Evolutionary conservation across 2,797 vertebrate species (phyloP), one percentile per base, ranked within the genome.

Genomic region (Synanceia verrucosa): DNA sequence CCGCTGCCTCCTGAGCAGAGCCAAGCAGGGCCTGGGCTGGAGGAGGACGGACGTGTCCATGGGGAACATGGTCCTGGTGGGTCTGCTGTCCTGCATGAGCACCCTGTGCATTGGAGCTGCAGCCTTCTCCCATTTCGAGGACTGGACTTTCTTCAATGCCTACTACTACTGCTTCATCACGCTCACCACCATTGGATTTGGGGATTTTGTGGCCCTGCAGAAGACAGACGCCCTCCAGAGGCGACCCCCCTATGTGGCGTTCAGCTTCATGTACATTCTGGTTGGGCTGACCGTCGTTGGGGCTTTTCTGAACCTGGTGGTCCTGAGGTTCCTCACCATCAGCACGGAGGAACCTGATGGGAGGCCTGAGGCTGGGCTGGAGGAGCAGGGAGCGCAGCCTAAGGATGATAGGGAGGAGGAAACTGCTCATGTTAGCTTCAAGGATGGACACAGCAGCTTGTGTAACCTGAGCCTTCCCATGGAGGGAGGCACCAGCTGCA

Each of bases 151-250:
- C 91, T 97, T 97, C 84, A 94, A 95, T 0, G 94, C 96, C 36
- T 97, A 94, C 71, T 98, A 97, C 83, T 97, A 96, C 83, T 96
- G 96, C 87, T 98, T 98, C 88, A 93, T 97, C 82, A 97, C 95
- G 0, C 91, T 97, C 89, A 97, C 95, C 81, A 97, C 97, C 56
- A 97, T 97, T 0, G 96, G 96, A 71, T 96, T 98, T 8, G 96
- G 97, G 55, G 96, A 98, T 89, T 97, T 96, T 34, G 96, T 97
- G 37, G 97, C 96, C 26, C 91, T 98, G 75, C 96, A 97, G 88
- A 95, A 94, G 73, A 94, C 93, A 0, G 94, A 96, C 28, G 93
- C 94, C 16, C 90, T 97, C 70, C 95, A 96, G 80, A 95, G 90
- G 79, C 93, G 92, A 71, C 88, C 92, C 1, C 93, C 94, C 0